Percentiles rank a stretch among this genome's conserved stretches.
phyloP scores from a whole-genome alignment of 2,113 vertebrate species.

The Myiopsitta monachus region DNA sequence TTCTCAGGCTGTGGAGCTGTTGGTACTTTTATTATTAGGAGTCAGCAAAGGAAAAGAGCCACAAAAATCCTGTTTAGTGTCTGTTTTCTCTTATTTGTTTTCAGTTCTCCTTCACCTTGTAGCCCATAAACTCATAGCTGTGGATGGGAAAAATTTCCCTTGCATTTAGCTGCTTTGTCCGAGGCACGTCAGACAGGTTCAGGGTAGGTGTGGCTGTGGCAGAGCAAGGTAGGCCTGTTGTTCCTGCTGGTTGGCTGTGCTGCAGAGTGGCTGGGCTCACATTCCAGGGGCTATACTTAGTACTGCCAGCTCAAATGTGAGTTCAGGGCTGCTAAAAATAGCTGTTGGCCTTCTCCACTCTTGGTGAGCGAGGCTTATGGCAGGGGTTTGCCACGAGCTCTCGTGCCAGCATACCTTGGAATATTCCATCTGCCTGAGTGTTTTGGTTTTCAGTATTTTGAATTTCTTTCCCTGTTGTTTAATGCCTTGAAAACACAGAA shows the following conservation, averaged over 20 bases:
- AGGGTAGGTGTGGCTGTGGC: neutral
- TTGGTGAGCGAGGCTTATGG: slow-evolving; percentile 21
- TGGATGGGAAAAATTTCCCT: neutral
- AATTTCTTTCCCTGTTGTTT: neutral
- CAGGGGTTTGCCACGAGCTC: neutral
- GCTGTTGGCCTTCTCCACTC: slow-evolving; percentile 6
- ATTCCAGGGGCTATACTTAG: slow-evolving; percentile 70
- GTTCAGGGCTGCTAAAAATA: slow-evolving; percentile 62
- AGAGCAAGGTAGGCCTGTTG: neutral
- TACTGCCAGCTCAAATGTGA: slow-evolving; percentile 59
- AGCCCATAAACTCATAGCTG: neutral
- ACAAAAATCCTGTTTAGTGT: neutral
- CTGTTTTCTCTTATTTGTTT: neutral
- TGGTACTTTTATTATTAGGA: neutral
- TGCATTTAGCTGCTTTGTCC: neutral
- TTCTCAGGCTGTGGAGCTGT: neutral
- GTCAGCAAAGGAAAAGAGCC: neutral
- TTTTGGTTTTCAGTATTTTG: slow-evolving; percentile 11
- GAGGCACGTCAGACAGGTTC: neutral
- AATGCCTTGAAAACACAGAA: neutral
- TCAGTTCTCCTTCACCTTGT: neutral
- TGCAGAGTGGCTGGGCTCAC: slow-evolving; percentile 33
- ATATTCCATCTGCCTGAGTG: neutral
- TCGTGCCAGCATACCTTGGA: neutral
- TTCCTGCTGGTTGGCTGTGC: neutral